Base-by-base conservation (phyloP, 2,888 invertebrate genomes). In the Lithophane socia region DNA sequence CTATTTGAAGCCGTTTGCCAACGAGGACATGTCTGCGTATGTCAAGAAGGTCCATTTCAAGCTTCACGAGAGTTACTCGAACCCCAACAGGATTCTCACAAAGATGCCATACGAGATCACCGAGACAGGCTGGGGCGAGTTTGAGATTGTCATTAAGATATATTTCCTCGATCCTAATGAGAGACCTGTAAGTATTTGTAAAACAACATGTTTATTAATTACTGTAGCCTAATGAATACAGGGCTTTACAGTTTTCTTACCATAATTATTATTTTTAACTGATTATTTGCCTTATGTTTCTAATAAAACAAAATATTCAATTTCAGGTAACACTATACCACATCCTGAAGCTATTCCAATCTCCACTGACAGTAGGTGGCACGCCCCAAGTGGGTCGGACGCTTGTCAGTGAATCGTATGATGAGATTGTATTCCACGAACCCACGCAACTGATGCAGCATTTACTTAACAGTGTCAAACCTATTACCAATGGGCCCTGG, bases 71-170 rank as follows among this genome's bases (percentile, higher is more conserved):
- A 99, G 99, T 93, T 99, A 99, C 92, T 97, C 98, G 0, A 99
- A 99, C 94, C 98, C 98, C 2, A 99, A 99, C 93, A 97, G 99
- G 93, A 99, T 99, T 84, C 97, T 99, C 0, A 98, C 98, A 0
- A 99, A 99, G 93, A 99, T 99, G 1, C 99, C 99, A 0, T 99
- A 99, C 92, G 99, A 99, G 96, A 98, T 99, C 8, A 99, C 98
- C 0, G 99, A 99, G 95, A 99, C 99, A 0, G 99, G 99, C 3
- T 99, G 99, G 99, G 99, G 99, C 86, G 99, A 99, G 96, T 99
- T 99, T 93, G 99, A 99, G 95, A 98, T 99, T 85, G 98, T 99
- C 52, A 99, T 99, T 75, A 99, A 99, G 94, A 98, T 99, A 83
- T 99, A 99, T 94, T 99, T 99, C 91, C 98, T 98, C 91, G 99